Conservation (phyloP, 2,113 vertebrate species). For the Varanus salvator region DNA sequence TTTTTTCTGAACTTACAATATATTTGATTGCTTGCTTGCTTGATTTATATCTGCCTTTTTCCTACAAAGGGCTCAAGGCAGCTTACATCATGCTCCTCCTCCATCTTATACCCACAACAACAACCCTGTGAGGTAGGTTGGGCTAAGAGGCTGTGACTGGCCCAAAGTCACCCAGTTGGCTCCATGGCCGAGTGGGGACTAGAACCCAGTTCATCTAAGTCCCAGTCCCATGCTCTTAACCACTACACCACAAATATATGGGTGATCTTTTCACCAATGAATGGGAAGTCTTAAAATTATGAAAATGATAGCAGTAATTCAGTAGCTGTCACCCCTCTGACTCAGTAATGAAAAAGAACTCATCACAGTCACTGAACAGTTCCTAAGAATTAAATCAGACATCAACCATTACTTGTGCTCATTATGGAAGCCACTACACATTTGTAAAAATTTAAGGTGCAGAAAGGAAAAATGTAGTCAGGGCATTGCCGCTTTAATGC, state of each 20-base stretch:
- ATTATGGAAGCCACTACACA: background rate
- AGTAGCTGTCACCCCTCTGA: background rate
- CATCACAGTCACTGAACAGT: background rate
- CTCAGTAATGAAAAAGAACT: conserved; percentile 1
- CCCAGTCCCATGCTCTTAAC: too few species aligned
- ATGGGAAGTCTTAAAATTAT: background rate
- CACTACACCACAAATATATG: background rate
- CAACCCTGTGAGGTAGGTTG: too few species aligned
- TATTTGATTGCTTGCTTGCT: too few species aligned
- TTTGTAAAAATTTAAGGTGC: background rate
- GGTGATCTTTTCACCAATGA: background rate
- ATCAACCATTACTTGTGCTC: background rate
- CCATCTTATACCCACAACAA: too few species aligned
- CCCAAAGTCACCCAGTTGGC: too few species aligned
- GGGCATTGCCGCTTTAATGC: background rate
- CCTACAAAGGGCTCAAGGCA: too few species aligned
- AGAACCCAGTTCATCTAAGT: too few species aligned
- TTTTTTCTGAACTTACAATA: background rate
- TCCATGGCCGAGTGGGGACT: too few species aligned
- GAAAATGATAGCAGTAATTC: background rate
- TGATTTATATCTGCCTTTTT: too few species aligned
- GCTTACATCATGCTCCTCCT: too few species aligned
- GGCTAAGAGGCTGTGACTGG: too few species aligned
- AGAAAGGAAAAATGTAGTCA: background rate
- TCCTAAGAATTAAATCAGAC: conserved; percentile 17